These are phyloP conservation scores for Tetramorium bicarinatum DNA, from an alignment of 2,888 invertebrate genomes.

Conservation along the genomic window DNA sequence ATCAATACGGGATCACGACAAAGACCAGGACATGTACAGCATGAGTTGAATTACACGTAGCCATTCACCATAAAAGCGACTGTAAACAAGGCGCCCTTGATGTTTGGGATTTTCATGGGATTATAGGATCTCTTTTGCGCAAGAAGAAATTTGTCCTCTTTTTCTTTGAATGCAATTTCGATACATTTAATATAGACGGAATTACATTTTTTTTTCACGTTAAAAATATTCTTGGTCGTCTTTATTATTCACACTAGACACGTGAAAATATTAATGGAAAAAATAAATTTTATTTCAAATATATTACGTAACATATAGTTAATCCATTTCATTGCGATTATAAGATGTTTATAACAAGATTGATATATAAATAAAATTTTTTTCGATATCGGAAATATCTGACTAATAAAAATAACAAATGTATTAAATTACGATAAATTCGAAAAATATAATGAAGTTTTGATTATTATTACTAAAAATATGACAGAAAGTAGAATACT, in stretches of 20 bases:
- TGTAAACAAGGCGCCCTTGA: constrained; percentile 28
- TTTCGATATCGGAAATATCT: not conserved
- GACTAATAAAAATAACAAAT: not conserved
- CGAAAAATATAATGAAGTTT: not conserved
- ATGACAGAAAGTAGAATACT: not conserved
- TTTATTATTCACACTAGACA: not conserved
- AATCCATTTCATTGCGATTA: not conserved
- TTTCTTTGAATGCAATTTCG: not conserved
- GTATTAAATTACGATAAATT: not conserved
- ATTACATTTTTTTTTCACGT: constrained; percentile 16
- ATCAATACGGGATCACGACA: constrained; percentile 46
- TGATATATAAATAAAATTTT: not conserved
- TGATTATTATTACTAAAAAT: not conserved
- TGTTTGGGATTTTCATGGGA: not conserved
- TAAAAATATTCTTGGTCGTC: not conserved
- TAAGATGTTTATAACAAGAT: not conserved
- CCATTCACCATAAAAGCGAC: constrained; percentile 78
- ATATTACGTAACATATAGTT: not conserved
- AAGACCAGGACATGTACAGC: constrained; percentile 73
- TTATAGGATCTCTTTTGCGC: not conserved
- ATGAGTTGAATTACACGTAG: constrained; percentile 69
- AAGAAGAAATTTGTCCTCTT: not conserved
- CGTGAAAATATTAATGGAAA: constrained; percentile 24
- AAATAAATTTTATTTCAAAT: not conserved
- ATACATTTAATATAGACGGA: not conserved